These are phyloP conservation scores for Pitangus sulphuratus DNA, from an alignment of 2,797 vertebrate genomes.

Conservation along the genomic window DNA sequence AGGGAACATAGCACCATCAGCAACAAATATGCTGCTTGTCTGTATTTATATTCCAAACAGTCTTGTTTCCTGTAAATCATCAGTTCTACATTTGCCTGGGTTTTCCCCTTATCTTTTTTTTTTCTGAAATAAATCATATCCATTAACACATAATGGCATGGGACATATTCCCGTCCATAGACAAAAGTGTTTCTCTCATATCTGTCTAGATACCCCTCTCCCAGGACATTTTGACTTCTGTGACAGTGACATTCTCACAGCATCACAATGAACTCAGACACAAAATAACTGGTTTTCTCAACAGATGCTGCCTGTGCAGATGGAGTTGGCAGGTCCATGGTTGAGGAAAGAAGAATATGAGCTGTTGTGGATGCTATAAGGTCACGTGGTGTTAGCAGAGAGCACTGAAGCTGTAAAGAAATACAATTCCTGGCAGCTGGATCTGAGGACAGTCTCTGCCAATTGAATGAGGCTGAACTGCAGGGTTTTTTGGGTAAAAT, in stretches of 20 bases:
- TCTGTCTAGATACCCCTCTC: neutral
- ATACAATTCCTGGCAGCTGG: neutral
- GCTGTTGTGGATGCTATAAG: rapidly evolving
- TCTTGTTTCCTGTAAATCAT: neutral
- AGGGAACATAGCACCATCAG: neutral
- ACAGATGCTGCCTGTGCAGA: neutral
- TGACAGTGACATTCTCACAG: neutral
- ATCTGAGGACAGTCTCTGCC: neutral
- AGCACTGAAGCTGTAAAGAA: neutral
- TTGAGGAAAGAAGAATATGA: neutral
- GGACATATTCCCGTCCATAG: neutral
- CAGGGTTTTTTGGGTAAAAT: neutral
- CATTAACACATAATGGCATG: neutral
- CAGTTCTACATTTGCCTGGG: neutral
- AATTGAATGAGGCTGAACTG: neutral
- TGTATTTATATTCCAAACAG: constrained; percentile 37
- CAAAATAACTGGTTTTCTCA: neutral
- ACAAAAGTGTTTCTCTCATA: neutral
- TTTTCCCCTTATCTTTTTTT: neutral
- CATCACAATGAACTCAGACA: neutral
- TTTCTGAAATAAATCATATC: neutral
- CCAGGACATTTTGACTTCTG: neutral
- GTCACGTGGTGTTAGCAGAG: rapidly evolving
- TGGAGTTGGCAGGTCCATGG: neutral
- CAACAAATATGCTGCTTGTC: neutral